Percentiles rank a stretch among this genome's conserved stretches.
Conservation (phyloP, 2,888 invertebrate genomes). For the Gonocerus acuteangulatus region DNA sequence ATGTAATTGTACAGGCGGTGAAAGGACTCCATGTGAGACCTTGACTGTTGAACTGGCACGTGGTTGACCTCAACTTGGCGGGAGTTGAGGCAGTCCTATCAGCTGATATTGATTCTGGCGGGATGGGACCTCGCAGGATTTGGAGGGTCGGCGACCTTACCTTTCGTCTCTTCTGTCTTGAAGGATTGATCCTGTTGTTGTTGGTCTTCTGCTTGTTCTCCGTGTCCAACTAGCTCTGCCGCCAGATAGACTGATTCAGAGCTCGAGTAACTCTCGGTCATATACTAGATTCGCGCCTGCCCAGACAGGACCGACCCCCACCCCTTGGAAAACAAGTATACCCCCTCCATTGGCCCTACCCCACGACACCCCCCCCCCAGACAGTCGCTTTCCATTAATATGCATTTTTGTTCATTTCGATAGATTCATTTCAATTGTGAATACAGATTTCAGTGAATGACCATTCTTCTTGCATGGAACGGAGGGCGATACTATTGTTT, state of each 20-base stretch:
- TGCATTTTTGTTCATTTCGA: too few relatives aligned
- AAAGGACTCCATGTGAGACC: too few relatives aligned
- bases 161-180: not conserved
- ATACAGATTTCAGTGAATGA: too few relatives aligned
- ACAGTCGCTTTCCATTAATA: too few relatives aligned
- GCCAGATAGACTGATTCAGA: conserved; percentile 9
- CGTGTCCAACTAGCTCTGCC: not conserved
- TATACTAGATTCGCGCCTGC: conserved; percentile 19
- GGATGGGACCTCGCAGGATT: conserved; percentile 6
- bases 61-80: not conserved
- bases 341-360: not conserved
- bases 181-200: not conserved
- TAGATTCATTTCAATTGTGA: too few relatives aligned
- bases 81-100: conserved; percentile 13
- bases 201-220: not conserved
- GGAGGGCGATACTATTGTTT: too few relatives aligned
- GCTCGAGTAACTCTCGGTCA: not conserved
- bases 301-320: not conserved
- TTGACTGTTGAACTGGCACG: not conserved
- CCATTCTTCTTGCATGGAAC: too few relatives aligned
- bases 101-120: conserved; percentile 12
- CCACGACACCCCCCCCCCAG: not conserved
- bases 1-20: too few relatives aligned
- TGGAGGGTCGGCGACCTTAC: conserved; percentile 17
- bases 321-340: not conserved